Evolutionary conservation across 2,888 invertebrate species (phyloP).

Genomic region (Lymantria monacha): DNA sequence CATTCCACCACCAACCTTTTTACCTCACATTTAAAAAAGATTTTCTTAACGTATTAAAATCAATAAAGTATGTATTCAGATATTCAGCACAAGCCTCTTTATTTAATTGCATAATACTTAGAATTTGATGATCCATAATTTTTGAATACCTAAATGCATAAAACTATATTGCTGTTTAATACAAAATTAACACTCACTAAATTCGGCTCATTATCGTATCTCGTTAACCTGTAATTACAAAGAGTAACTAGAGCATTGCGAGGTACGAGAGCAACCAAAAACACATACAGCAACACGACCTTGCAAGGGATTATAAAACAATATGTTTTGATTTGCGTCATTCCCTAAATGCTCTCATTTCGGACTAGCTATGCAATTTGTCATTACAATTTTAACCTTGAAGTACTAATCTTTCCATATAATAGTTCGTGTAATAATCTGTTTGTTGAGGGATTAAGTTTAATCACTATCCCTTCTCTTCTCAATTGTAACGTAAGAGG

Average conservation of each 20-base stretch:
- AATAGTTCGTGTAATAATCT: too few relatives aligned
- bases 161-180: slow-evolving; percentile 18
- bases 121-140: too few relatives aligned
- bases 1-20: too few relatives aligned
- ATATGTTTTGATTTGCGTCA: slow-evolving; percentile 34
- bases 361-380: slow-evolving; percentile 9
- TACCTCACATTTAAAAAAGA: too few relatives aligned
- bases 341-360: slow-evolving; percentile 12
- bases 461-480: too few relatives aligned
- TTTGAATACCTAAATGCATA: background rate
- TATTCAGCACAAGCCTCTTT: too few relatives aligned
- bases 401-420: background rate
- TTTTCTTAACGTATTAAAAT: too few relatives aligned
- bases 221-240: slow-evolving; percentile 44
- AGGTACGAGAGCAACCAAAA: slow-evolving; percentile 40
- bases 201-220: slow-evolving; percentile 35
- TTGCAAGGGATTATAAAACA: slow-evolving; percentile 44
- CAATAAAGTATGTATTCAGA: too few relatives aligned
- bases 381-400: background rate
- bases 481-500: too few relatives aligned
- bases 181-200: slow-evolving; percentile 35
- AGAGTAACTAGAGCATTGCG: slow-evolving; percentile 56
- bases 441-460: too few relatives aligned
- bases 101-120: too few relatives aligned
- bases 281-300: slow-evolving; percentile 44